phyloP scores from a whole-genome alignment of 2,888 invertebrate genomes.

The Nemapogon koenigi region DNA sequence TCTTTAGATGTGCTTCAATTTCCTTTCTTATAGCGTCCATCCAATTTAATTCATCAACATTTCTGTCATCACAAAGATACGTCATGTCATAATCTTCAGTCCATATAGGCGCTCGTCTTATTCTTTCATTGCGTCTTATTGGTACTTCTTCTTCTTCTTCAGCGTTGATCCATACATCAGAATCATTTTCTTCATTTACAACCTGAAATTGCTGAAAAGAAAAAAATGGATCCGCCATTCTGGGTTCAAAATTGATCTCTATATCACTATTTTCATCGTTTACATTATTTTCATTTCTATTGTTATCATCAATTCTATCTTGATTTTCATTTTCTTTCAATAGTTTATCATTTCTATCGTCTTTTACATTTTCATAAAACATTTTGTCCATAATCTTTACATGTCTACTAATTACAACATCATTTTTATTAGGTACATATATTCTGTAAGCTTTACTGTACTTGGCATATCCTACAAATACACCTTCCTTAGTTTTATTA shows the following conservation, averaged over 20 bases:
- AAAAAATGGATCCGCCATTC: too few relatives aligned
- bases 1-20: constrained; percentile 8
- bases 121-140: constrained; percentile 7
- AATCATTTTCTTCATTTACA: constrained; percentile 12
- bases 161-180: constrained; percentile 4
- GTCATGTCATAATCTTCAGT: neutral
- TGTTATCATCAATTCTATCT: neutral
- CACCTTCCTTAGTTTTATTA: constrained; percentile 5
- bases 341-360: neutral
- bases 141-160: constrained; percentile 7
- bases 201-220: neutral
- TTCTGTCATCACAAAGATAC: neutral
- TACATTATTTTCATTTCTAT: neutral
- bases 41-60: constrained; percentile 1
- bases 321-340: neutral
- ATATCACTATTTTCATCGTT: neutral
- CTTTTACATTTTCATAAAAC: neutral
- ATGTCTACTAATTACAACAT: neutral
- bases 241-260: too few relatives aligned
- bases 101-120: neutral
- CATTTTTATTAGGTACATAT: constrained; percentile 1
- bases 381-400: constrained; percentile 2
- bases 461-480: constrained; percentile 2
- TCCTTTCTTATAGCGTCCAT: constrained; percentile 4
- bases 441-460: constrained; percentile 5